Evolutionary conservation across 2,797 vertebrate genomes (phyloP).

Genomic region (Orestias chungarensis): DNA sequence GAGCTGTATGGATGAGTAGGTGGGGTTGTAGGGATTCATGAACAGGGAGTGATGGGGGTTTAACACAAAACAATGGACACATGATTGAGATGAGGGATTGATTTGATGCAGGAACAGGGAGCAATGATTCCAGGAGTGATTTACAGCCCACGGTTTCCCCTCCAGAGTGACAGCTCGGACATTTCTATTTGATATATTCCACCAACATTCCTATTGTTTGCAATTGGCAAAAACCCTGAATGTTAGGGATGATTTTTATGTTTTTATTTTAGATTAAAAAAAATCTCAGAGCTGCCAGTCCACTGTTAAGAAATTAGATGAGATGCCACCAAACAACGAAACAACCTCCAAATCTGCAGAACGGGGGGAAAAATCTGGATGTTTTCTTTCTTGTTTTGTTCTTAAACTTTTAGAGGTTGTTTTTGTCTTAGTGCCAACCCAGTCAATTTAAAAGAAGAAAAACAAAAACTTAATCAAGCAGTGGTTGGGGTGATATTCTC

Average conservation of each 20-base stretch:
- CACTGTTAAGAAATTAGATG: slow-evolving; percentile 43
- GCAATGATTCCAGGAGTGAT: slow-evolving; percentile 76
- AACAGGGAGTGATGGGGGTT: slow-evolving; percentile 35
- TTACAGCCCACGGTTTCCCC: slow-evolving; percentile 59
- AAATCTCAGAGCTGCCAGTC: slow-evolving; percentile 65
- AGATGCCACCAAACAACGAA: slow-evolving; percentile 34
- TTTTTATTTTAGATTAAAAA: not conserved
- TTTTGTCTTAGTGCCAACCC: slow-evolving; percentile 47
- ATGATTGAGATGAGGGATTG: slow-evolving; percentile 27
- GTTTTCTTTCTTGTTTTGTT: not conserved
- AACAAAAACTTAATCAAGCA: slow-evolving; percentile 49
- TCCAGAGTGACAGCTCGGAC: slow-evolving; percentile 62
- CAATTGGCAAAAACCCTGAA: not conserved
- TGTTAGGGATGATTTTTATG: too few relatives aligned
- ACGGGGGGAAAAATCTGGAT: not conserved
- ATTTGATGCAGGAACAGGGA: slow-evolving; percentile 64
- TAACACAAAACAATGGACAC: slow-evolving; percentile 27
- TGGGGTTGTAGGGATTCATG: slow-evolving; percentile 26
- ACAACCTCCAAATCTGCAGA: slow-evolving; percentile 6
- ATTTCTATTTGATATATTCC: slow-evolving; percentile 2
- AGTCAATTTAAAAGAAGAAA: slow-evolving; percentile 37
- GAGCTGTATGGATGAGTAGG: slow-evolving; percentile 21
- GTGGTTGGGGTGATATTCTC: slow-evolving; percentile 41
- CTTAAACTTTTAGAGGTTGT: slow-evolving; percentile 6
- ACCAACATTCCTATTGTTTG: not conserved